Evolutionary conservation across 2,888 invertebrate species (phyloP).

Genomic region (Spisula solida): DNA sequence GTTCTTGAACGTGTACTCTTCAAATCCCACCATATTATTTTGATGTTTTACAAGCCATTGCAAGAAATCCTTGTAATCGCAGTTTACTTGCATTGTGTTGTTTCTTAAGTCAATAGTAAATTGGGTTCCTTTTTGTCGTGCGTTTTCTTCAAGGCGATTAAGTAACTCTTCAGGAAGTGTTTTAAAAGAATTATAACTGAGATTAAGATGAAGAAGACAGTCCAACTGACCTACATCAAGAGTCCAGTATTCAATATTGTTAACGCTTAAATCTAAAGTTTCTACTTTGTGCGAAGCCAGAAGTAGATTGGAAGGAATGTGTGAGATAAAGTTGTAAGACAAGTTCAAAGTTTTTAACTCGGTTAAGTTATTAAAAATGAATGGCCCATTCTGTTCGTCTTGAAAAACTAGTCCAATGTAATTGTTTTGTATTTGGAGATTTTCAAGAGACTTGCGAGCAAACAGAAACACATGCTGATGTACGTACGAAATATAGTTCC

Average conservation of each 20-base stretch:
- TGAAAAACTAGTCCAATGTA: conserved; percentile 2
- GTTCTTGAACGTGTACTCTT: conserved; percentile 29
- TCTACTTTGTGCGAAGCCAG: neutral
- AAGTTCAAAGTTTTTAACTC: too few relatives aligned
- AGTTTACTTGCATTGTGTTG: neutral
- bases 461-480: conserved; percentile 29
- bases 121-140: neutral
- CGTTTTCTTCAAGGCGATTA: conserved; percentile 25
- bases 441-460: neutral
- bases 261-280: too few relatives aligned
- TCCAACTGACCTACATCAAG: too few relatives aligned
- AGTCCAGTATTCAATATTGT: too few relatives aligned
- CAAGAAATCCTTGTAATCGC: conserved; percentile 44
- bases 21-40: too few relatives aligned
- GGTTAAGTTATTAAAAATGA: too few relatives aligned
- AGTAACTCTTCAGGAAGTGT: neutral
- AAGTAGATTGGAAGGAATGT: conserved; percentile 28
- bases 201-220: too few relatives aligned
- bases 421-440: conserved; percentile 13
- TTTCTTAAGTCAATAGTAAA: conserved; percentile 56
- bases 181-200: conserved; percentile 1
- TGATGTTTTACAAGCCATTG: too few relatives aligned
- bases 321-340: conserved; percentile 33
- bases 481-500: conserved; percentile 39
- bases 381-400: neutral